Evolutionary conservation across 2,113 vertebrate genomes (phyloP).

Genomic region (Otis tarda): DNA sequence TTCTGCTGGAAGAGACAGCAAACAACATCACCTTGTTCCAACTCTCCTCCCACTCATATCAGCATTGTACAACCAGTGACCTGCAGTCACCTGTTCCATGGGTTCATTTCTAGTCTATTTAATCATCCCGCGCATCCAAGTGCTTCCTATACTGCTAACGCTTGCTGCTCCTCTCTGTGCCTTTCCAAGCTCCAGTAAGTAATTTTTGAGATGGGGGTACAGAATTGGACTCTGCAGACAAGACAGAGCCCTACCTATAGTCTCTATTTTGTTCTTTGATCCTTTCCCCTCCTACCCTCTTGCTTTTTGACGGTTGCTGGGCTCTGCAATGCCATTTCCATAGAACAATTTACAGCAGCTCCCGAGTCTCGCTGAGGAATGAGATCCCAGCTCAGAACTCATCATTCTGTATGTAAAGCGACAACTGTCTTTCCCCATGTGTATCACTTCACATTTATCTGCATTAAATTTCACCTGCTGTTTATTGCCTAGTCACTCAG

Average conservation of each 20-base stretch:
- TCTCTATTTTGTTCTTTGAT: neutral
- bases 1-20: neutral
- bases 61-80: neutral
- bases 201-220: neutral
- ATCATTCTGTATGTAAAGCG: neutral
- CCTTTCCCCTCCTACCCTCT: neutral
- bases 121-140: neutral
- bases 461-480: neutral
- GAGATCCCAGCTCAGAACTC: neutral
- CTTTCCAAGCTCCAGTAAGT: neutral
- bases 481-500: neutral
- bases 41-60: neutral
- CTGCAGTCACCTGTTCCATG: neutral
- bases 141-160: accelerated
- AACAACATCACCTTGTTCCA: neutral
- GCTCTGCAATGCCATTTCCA: neutral
- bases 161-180: neutral
- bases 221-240: neutral
- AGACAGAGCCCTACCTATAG: neutral
- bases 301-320: neutral
- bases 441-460: neutral
- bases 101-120: neutral
- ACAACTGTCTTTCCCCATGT: neutral
- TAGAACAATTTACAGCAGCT: neutral
- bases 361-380: neutral